Base-by-base conservation (phyloP, 1,140 invertebrate genomes). In the Helicoverpa zea region DNA sequence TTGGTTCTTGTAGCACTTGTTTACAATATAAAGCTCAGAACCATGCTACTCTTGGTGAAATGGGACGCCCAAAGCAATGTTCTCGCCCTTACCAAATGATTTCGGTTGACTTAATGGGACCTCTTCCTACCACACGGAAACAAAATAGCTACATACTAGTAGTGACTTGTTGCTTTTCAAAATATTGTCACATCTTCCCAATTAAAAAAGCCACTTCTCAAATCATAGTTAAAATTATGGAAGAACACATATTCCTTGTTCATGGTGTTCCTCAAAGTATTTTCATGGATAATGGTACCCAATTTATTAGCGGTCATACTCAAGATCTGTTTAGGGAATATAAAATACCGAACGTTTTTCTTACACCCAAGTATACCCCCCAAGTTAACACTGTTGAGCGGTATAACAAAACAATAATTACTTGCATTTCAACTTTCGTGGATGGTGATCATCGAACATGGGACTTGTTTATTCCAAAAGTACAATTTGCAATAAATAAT, bases 381-480 rank as follows among this genome's bases (percentile, higher is more conserved):
- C 30, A 35, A 35, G 30, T 35, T 2, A 35, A 35, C 30, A 35
- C 30, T 4, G 30, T 35, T 2, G 30, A 35, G 30, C 30, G 30
- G 30, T 35, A 35, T 4, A 35, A 35, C 4, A 35, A 35, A 35
- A 35, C 30, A 2, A 35, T 35, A 35, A 78, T 54, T 14, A 54
- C 80, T 11, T 75, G 72, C 59, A 76, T 81, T 16, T 81, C 80
- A 2, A 76, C 80, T 10, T 76, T 70, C 58, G 64, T 81, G 12
- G 64, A 81, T 18, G 56, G 63, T 59, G 80, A 81, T 52, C 80
- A 81, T 58, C 66, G 80, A 59, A 56, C 61, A 12, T 81, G 80
- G 30, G 80, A 61, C 29, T 7, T 30, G 29, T 61, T 29, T 13
- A 61, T 61, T 29, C 58, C 58, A 10, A 29, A 23, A 61, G 58